Evolutionary conservation across 2,888 invertebrate genomes (phyloP).

Genomic region (Lycaena phlaeas): DNA sequence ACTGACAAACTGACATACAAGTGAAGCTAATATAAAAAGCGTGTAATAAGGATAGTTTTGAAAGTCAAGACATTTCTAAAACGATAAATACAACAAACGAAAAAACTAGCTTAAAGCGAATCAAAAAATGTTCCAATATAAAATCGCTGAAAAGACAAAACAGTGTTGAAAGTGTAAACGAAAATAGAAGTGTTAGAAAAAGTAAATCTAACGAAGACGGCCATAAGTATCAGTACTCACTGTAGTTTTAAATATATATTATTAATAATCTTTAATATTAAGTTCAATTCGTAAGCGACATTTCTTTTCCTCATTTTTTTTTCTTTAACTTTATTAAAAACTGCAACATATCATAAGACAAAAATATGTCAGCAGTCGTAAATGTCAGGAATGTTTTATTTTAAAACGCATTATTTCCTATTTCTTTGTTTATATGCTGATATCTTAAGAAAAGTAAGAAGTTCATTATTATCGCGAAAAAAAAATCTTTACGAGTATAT

Average conservation of each 20-base stretch:
- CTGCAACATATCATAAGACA: not conserved
- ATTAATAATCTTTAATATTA: too few relatives aligned
- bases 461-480: slow-evolving; percentile 19
- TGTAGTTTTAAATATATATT: slow-evolving; percentile 37
- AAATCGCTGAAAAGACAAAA: slow-evolving; percentile 56
- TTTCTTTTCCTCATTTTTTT: not conserved
- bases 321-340: not conserved
- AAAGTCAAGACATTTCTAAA: not conserved
- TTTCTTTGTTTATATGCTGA: not conserved
- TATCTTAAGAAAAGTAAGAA: not conserved
- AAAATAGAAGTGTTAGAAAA: slow-evolving; percentile 38
- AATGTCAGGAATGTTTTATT: not conserved
- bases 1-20: too few relatives aligned
- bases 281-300: too few relatives aligned
- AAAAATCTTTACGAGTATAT: slow-evolving; percentile 22
- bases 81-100: slow-evolving; percentile 13
- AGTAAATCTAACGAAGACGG: slow-evolving; percentile 39
- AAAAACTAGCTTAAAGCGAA: slow-evolving; percentile 26
- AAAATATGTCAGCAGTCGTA: too few relatives aligned
- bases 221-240: slow-evolving; percentile 56
- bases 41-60: slow-evolving; percentile 7
- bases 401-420: not conserved
- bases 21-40: too few relatives aligned
- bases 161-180: slow-evolving; percentile 57
- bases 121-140: slow-evolving; percentile 32